Evolutionary conservation across 2,113 vertebrate species (phyloP).

Genomic region (Seriola rivoliana): DNA sequence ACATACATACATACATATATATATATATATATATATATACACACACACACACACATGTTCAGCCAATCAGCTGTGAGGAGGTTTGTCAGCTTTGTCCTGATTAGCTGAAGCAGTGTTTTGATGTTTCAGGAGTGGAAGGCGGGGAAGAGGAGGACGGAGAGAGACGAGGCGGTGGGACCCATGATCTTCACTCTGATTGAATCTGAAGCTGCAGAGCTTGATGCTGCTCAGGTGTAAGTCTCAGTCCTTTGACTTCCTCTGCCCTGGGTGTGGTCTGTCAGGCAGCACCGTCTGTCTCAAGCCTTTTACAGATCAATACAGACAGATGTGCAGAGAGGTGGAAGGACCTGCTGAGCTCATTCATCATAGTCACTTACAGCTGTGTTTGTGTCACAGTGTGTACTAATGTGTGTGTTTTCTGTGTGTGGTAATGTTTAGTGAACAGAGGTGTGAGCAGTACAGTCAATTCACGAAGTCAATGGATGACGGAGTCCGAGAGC

Average conservation of each 20-base stretch:
- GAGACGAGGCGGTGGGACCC: slow-evolving; percentile 91
- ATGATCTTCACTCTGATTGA: slow-evolving; percentile 93
- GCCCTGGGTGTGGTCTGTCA: neutral
- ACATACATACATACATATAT: neutral
- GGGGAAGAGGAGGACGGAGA: slow-evolving; percentile 94
- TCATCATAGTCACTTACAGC: too few species aligned
- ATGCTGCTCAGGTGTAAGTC: slow-evolving; percentile 88
- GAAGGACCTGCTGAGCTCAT: too few species aligned
- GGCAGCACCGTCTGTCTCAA: neutral
- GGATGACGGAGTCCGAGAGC: slow-evolving; percentile 94
- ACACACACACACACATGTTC: too few species aligned
- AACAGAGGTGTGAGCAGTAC: slow-evolving; percentile 92
- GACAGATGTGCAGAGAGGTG: too few species aligned
- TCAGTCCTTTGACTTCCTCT: too few species aligned
- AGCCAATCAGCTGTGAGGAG: neutral
- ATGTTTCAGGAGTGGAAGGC: slow-evolving; percentile 92
- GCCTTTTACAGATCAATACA: too few species aligned
- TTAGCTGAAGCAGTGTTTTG: neutral
- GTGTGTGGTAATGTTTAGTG: slow-evolving; percentile 78
- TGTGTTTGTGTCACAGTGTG: neutral
- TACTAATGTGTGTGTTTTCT: slow-evolving; percentile 12
- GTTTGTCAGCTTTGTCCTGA: neutral
- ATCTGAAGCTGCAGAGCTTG: slow-evolving; percentile 90
- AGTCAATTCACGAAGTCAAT: slow-evolving; percentile 92
- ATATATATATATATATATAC: too few species aligned